Base-by-base conservation (phyloP, 2,797 vertebrate genomes). In the Sebastes kiyomatsui region DNA sequence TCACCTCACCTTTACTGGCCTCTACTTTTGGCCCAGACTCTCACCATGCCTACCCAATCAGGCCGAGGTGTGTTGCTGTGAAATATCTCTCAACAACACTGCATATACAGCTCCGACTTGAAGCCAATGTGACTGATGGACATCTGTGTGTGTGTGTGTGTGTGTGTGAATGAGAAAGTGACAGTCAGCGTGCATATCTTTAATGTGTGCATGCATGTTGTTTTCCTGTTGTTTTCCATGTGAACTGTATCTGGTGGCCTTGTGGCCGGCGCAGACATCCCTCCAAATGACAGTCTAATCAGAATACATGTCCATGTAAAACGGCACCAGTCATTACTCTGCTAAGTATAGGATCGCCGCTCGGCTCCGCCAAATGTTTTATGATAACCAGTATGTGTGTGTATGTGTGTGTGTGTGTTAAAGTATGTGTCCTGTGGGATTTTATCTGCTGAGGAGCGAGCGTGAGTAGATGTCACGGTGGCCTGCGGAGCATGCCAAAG, bases 211-310 rank as follows among this genome's bases (percentile, higher is more conserved):
- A 30, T 35, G 79, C 23, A 23, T 67, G 70, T 75, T 86, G 71
- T 85, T 80, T 74, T 81, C 28, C 52, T 83, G 79, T 90, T 93
- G 90, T 93, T 92, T 92, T 93, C 82, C 88, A 64, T 82, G 83
- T 84, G 84, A 89, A 83, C 81, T 88, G 88, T 84, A 81, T 90
- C 88, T 87, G 61, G 86, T 84, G 87, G 89, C 88, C 90, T 79
- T 72, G 88, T 70, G 77, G 87, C 87, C 9, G 76, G 91, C 89
- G 70, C 92, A 94, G 90, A 91, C 93, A 79, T 91, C 85, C 91
- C 88, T 83, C 90, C 88, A 95, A 92, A 95, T 94, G 94, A 94
- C 93, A 94, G 91, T 92, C 91, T 92, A 91, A 96, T 95, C 93
- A 93, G 93, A 93, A 94, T 88, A 92, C 92, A 91, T 91, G 86